Evolutionary conservation across 2,113 vertebrate genomes (phyloP).

Genomic region (Hippocampus guttulatus): DNA sequence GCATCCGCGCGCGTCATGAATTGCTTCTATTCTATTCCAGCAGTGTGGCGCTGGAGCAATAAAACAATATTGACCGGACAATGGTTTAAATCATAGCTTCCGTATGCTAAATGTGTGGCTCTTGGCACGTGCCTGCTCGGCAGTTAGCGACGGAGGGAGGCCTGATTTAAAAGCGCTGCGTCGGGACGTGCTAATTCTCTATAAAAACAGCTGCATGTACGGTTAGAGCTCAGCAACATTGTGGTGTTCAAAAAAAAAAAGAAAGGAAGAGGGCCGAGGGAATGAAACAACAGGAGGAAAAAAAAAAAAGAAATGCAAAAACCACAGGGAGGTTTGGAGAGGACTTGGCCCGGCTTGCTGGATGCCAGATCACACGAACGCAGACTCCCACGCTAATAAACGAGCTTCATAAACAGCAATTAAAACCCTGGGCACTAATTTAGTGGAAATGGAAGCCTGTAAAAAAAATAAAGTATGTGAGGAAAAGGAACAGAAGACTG

Average conservation of each 20-base stretch:
- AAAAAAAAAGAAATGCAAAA: conserved; percentile 45
- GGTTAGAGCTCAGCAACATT: conserved; percentile 60
- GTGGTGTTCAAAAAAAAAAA: conserved; percentile 56
- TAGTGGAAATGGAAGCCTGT: conserved; percentile 74
- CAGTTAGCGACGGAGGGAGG: conserved; percentile 40
- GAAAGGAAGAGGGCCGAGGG: conserved; percentile 18
- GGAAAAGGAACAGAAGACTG: conserved; percentile 35
- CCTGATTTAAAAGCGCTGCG: conserved; percentile 60
- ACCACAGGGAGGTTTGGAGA: conserved; percentile 64
- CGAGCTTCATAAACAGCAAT: conserved; percentile 76
- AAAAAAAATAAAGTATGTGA: conserved; percentile 51
- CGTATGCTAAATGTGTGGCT: conserved; percentile 48
- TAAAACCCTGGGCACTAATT: conserved; percentile 80
- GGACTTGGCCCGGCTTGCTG: conserved; percentile 41
- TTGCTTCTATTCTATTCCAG: conserved; percentile 1
- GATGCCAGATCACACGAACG: conserved; percentile 69
- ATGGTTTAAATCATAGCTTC: conserved; percentile 43
- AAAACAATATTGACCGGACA: conserved; percentile 12
- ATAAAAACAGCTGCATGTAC: conserved; percentile 71
- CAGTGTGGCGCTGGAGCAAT: neutral
- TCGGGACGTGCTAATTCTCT: conserved; percentile 71
- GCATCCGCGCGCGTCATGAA: conserved; percentile 36
- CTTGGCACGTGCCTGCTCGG: conserved; percentile 52
- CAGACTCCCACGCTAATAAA: conserved; percentile 66
- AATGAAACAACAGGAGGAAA: conserved; percentile 37